These are phyloP conservation scores for Papilio demoleus DNA, from an alignment of 2,888 invertebrate genomes.

Conservation along the genomic window DNA sequence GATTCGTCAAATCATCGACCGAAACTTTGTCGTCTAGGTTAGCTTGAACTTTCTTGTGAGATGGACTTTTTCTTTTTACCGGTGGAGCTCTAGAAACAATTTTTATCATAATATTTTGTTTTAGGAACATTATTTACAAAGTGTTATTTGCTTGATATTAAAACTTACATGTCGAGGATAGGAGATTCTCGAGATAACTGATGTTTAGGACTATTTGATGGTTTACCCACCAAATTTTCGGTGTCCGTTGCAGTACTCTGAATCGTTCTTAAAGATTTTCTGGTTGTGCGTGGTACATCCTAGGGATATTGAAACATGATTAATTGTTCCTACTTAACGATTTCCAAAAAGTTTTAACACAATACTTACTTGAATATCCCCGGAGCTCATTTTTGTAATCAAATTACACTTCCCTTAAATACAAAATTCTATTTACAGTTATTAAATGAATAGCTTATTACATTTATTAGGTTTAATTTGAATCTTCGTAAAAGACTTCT, in stretches of 20 bases:
- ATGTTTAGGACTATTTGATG: constrained; percentile 77
- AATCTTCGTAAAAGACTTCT: too few species aligned
- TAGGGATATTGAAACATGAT: constrained; percentile 48
- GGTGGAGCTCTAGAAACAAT: constrained; percentile 66
- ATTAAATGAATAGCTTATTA: background rate
- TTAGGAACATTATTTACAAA: background rate
- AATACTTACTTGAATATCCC: constrained; percentile 19
- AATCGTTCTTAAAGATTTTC: constrained; percentile 89
- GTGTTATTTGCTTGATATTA: background rate
- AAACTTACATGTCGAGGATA: constrained; percentile 63
- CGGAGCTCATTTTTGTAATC: constrained; percentile 13
- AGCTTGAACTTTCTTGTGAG: constrained; percentile 85
- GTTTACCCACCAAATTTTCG: constrained; percentile 90
- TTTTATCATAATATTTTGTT: background rate
- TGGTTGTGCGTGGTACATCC: constrained; percentile 83
- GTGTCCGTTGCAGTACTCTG: constrained; percentile 88
- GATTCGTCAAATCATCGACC: constrained; percentile 87
- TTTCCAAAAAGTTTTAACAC: background rate
- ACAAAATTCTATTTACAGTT: background rate
- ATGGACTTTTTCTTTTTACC: constrained; percentile 77
- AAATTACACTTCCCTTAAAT: background rate
- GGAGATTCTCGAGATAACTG: constrained; percentile 77
- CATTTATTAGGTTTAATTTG: too few species aligned
- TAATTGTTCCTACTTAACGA: background rate
- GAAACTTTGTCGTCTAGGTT: constrained; percentile 82